phyloP scores from a whole-genome alignment of 2,888 invertebrate genomes.

The Carabus problematicus region DNA sequence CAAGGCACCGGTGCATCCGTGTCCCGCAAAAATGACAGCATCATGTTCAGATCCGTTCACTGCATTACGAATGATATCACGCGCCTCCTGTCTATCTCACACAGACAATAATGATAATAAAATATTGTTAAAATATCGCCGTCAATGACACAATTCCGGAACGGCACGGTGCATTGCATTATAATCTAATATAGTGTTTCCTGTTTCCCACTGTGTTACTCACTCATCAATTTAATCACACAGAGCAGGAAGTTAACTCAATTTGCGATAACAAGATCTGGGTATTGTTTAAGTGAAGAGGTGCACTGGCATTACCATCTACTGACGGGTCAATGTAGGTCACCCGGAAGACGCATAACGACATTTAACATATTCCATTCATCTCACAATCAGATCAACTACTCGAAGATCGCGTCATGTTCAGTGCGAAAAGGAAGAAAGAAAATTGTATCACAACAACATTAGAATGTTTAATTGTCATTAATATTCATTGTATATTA shows the following conservation, averaged over 20 bases:
- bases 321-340: too few relatives aligned
- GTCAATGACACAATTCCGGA: conserved; percentile 1
- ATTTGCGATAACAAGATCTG: conserved; percentile 24
- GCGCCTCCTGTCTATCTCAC: conserved; percentile 75
- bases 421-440: too few relatives aligned
- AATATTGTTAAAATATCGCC: conserved; percentile 2
- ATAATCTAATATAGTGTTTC: conserved; percentile 32
- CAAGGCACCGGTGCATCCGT: conserved; percentile 78
- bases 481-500: too few relatives aligned
- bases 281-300: conserved; percentile 17
- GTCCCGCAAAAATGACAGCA: conserved; percentile 76
- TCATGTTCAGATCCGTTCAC: conserved; percentile 84
- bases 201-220: conserved; percentile 28
- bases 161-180: conserved; percentile 14
- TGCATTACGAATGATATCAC: conserved; percentile 77
- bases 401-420: too few relatives aligned
- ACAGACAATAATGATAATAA: conserved; percentile 46
- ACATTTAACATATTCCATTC: too few relatives aligned
- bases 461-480: too few relatives aligned
- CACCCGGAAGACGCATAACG: too few relatives aligned
- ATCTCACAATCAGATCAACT: too few relatives aligned
- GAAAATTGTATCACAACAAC: too few relatives aligned
- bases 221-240: conserved; percentile 9
- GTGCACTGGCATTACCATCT: neutral
- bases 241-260: conserved; percentile 27